These are phyloP conservation scores for Anticlea derivata DNA, from an alignment of 2,888 invertebrate genomes.

Conservation along the genomic window DNA sequence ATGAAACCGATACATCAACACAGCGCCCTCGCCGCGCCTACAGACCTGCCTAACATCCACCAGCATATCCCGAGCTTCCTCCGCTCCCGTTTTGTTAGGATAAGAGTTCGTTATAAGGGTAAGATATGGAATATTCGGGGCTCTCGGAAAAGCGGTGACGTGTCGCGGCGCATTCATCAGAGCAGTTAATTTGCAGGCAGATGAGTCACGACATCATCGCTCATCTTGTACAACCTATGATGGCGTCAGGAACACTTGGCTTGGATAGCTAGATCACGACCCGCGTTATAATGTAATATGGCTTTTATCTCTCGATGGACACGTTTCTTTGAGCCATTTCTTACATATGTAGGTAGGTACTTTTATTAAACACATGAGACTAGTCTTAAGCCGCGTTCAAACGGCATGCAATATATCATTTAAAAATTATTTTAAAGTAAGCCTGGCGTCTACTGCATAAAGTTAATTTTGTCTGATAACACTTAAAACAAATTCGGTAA, in stretches of 20 bases:
- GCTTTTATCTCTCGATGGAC: not conserved
- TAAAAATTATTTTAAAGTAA: no score
- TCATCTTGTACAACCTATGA: conserved; percentile 64
- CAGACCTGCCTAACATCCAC: conserved; percentile 57
- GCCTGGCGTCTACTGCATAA: not conserved
- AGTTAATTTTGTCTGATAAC: no score
- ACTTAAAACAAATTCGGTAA: no score
- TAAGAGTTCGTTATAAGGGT: conserved; percentile 31
- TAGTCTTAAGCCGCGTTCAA: no score
- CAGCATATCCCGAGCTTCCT: conserved; percentile 46
- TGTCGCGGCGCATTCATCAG: conserved; percentile 73
- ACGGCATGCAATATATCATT: no score
- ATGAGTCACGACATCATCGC: conserved; percentile 78
- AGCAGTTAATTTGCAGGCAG: conserved; percentile 79
- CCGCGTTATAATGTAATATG: not conserved
- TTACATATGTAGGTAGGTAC: no score
- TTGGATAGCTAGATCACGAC: conserved; percentile 17
- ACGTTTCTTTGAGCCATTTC: not conserved
- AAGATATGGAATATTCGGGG: conserved; percentile 35
- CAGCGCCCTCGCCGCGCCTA: conserved; percentile 64
- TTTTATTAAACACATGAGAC: no score
- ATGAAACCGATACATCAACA: conserved; percentile 77
- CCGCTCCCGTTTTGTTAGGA: conserved; percentile 33
- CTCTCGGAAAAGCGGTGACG: conserved; percentile 51
- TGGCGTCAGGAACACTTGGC: conserved; percentile 64